Percentiles rank a stretch among this genome's conserved stretches.
Conservation (phyloP, 2,888 invertebrate genomes). For the Athalia circularis region DNA sequence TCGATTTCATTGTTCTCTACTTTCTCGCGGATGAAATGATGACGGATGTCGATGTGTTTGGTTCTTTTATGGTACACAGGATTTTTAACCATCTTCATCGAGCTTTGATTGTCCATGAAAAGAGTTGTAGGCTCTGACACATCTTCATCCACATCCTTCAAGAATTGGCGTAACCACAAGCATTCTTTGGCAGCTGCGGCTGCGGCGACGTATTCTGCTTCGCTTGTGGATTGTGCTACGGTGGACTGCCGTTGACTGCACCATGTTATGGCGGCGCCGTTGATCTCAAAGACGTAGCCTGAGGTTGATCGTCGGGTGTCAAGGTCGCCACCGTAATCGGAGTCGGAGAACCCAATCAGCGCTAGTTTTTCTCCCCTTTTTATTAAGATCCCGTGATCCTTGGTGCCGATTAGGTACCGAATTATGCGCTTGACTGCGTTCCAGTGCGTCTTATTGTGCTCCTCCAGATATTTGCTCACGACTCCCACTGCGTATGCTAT, state of each 20-base stretch:
- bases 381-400: conserved; percentile 48
- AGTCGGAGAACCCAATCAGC: conserved; percentile 50
- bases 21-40: background rate
- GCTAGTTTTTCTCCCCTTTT: background rate
- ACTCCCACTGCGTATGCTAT: conserved; percentile 51
- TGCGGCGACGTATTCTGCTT: conserved; percentile 4
- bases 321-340: conserved; percentile 50
- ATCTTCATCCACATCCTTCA: background rate
- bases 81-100: background rate
- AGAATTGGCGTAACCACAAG: background rate
- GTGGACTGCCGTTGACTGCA: conserved; percentile 47
- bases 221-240: background rate
- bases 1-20: background rate
- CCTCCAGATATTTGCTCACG: conserved; percentile 48
- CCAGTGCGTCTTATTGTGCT: conserved; percentile 46
- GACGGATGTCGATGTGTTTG: background rate
- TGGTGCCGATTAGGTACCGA: conserved; percentile 51
- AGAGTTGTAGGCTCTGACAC: background rate
- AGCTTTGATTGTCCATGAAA: background rate
- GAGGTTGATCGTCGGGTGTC: conserved; percentile 50
- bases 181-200: background rate
- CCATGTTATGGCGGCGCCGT: conserved; percentile 50
- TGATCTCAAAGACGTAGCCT: conserved; percentile 47
- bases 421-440: conserved; percentile 52
- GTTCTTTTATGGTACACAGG: background rate